These are phyloP conservation scores for Sympetrum striolatum DNA, from an alignment of 2,888 invertebrate genomes.

Conservation along the genomic window DNA sequence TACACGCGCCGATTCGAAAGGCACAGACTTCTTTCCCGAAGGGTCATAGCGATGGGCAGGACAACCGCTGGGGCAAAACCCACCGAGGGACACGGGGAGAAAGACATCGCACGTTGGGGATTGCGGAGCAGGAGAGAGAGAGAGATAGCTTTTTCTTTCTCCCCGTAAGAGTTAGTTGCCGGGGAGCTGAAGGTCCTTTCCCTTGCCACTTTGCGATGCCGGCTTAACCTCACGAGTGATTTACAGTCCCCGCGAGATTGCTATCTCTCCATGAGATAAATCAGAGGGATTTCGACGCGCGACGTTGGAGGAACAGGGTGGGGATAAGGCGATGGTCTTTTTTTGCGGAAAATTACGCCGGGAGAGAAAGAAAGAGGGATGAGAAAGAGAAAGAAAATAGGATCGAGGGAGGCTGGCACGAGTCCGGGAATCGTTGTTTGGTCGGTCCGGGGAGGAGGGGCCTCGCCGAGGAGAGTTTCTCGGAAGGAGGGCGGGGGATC, in stretches of 20 bases:
- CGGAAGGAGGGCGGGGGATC: slow-evolving; percentile 48
- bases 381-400: neutral
- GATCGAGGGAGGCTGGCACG: neutral
- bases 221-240: slow-evolving; percentile 39
- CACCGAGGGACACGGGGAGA: neutral
- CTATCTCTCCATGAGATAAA: slow-evolving; percentile 43
- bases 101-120: neutral
- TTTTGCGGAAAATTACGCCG: slow-evolving; percentile 4
- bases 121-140: neutral
- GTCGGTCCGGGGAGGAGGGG: slow-evolving; percentile 20
- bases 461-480: slow-evolving; percentile 29
- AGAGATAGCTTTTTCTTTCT: neutral
- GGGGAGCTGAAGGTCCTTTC: slow-evolving; percentile 10
- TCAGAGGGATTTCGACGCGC: slow-evolving; percentile 40
- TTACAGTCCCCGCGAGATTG: slow-evolving; percentile 41
- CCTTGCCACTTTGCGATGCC: slow-evolving; percentile 41
- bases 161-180: slow-evolving; percentile 25
- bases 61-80: neutral
- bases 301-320: slow-evolving; percentile 40
- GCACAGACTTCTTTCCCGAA: no score
- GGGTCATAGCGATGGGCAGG: no score
- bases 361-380: neutral
- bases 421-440: slow-evolving; percentile 44
- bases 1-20: no score
- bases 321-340: neutral